Evolutionary conservation across 2,797 vertebrate species (phyloP), one percentile per base, ranked within the genome.

Genomic region (Coregonus suidteri): DNA sequence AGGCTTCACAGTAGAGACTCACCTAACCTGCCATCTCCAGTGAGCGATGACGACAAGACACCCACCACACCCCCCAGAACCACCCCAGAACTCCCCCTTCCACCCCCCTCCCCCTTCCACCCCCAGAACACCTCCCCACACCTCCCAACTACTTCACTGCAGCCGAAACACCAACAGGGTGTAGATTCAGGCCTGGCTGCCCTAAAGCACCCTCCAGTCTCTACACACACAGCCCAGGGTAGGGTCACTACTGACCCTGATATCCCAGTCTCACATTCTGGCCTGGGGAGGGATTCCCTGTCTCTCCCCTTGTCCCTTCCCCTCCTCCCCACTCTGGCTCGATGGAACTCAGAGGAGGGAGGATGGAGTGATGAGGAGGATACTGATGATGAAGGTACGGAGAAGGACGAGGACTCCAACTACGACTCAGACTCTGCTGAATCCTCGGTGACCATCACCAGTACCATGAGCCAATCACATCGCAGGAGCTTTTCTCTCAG

Each of bases 341-440:
- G 90, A 30, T 86, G 88, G 83, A 91, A 85, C 72, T 84, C 81
- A 75, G 87, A 80, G 70, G 87, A 86, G 1, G 83, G 80, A 9
- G 77, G 37, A 31, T 91, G 85, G 88, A 85, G 82, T 0, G 77
- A 88, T 0, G 84, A 85, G 0, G 89, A 90, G 25, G 25, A 25
- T 1, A 91, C 93, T 14, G 92, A 93, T 1, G 93, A 94, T 54
- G 90, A 90, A 20, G 88, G 88, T 62, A 94, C 93, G 3, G 91
- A 94, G 77, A 92, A 81, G 76, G 94, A 90, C 41, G 90, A 92
- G 0, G 90, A 94, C 81, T 94, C 93, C 41, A 90, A 89, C 89
- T 93, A 92, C 34, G 93, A 95, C 78, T 95, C 94, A 0, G 95
- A 96, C 76, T 95, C 94, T 0, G 93, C 90, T 41, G 94, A 93